A percentile compares a stretch with the other conserved stretches of the same genome.
Conservation (phyloP, 2,113 vertebrate species). For the Climacteris rufus region DNA sequence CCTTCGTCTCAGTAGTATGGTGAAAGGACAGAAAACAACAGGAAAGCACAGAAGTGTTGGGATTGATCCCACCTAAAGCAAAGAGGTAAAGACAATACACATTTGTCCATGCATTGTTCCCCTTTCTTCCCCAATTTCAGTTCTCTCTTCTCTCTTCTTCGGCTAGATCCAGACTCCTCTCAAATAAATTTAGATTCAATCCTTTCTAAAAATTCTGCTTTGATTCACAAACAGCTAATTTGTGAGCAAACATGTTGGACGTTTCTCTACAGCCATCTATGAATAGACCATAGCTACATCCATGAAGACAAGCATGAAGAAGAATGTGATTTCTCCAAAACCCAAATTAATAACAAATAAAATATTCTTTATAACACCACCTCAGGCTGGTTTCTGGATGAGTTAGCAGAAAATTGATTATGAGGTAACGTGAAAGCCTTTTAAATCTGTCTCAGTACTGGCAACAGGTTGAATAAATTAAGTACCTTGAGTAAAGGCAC, state of each 20-base stretch:
- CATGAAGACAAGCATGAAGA: neutral
- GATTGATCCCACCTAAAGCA: neutral
- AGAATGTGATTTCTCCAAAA: neutral
- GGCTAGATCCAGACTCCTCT: neutral
- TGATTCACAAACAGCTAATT: neutral
- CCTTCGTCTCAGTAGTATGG: neutral
- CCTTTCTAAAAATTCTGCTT: neutral
- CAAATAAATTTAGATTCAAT: neutral
- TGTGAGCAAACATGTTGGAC: neutral
- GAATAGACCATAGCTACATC: neutral
- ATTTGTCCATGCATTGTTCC: neutral
- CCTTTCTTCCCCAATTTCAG: neutral
- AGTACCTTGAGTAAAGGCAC: neutral
- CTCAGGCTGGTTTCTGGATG: neutral
- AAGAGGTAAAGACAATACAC: neutral
- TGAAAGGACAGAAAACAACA: neutral
- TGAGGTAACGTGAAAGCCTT: neutral
- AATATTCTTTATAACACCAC: neutral
- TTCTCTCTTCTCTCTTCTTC: neutral
- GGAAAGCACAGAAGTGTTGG: neutral
- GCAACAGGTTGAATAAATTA: neutral
- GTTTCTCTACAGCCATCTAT: neutral
- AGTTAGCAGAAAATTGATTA: neutral
- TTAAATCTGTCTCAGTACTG: neutral
- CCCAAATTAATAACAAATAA: neutral